Evolutionary conservation across 2,113 vertebrate species (phyloP), one percentile per base, ranked within the genome.

Genomic region (Corvus moneduloides): DNA sequence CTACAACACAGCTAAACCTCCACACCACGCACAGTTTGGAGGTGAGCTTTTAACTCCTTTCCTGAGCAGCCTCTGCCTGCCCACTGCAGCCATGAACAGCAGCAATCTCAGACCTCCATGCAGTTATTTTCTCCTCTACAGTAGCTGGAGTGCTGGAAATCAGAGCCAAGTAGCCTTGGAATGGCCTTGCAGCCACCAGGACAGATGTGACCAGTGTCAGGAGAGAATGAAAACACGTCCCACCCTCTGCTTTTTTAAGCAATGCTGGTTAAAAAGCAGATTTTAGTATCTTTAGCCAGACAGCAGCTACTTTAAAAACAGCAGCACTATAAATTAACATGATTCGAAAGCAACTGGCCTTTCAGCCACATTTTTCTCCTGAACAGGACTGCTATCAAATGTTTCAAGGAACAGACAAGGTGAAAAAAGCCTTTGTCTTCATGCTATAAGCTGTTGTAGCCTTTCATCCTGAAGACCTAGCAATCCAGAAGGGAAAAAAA

Each of bases 91-190:
- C 67, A 64, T 3, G 10, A 56, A 37, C 7, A 32, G 16, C 22
- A 11, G 8, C 30, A 33, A 0, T 20, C 43, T 43, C 33, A 51
- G 37, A 54, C 27, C 33, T 71, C 17, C 23, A 43, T 0, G 8
- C 51, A 33, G 27, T 46, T 7, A 19, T 69, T 66, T 77, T 41
- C 49, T 67, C 51, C 59, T 80, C 73, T 28, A 3, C 3, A 71
- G 35, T 8, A 63, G 39, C 23, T 2, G 0, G 1, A 66, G 28
- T 3, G 8, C 2, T 16, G 21, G 5, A 48, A 93, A 21, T 21
- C 41, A 28, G 8, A 83, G 49, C 8, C 49, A 52, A 55, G 41
- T 2, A 30, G 58, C 51, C 46, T 54, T 21, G 33, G 35, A 16
- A 32, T 8, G 10, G 30, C 55, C 44, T 39, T 2, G 2, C 4